Conservation (phyloP, 1,140 invertebrate genomes). For the Lordiphosa clarofinis region DNA sequence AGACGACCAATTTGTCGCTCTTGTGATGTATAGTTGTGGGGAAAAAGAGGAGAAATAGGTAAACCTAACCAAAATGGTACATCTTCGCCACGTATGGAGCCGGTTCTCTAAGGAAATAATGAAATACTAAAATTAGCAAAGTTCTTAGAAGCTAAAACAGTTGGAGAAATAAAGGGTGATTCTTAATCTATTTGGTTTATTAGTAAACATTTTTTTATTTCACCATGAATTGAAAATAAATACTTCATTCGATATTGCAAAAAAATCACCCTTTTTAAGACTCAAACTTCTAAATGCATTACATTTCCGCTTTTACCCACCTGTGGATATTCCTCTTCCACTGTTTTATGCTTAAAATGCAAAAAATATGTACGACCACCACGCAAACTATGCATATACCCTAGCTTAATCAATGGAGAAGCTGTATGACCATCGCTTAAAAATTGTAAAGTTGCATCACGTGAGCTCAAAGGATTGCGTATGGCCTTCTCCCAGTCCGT, state of each 20-base stretch:
- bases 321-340: slow-evolving; percentile 88
- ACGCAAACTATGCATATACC: slow-evolving; percentile 88
- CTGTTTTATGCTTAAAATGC: slow-evolving; percentile 91
- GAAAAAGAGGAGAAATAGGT: slow-evolving; percentile 86
- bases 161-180: too few species aligned
- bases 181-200: too few species aligned
- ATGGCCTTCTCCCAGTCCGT: slow-evolving; percentile 93
- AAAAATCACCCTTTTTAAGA: too few species aligned
- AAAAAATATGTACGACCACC: slow-evolving; percentile 91
- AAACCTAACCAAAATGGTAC: slow-evolving; percentile 95
- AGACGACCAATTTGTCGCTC: slow-evolving; percentile 87
- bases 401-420: slow-evolving; percentile 89
- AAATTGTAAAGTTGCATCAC: slow-evolving; percentile 88
- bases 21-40: slow-evolving; percentile 86
- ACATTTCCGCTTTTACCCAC: slow-evolving; percentile 76
- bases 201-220: too few species aligned
- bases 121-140: neutral
- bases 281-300: too few species aligned
- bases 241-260: too few species aligned
- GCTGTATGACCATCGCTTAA: slow-evolving; percentile 93
- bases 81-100: slow-evolving; percentile 95
- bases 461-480: slow-evolving; percentile 87
- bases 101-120: slow-evolving; percentile 82
- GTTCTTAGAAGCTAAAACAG: too few species aligned
- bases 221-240: too few species aligned